These are phyloP conservation scores for Echeneis naucrates DNA, from an alignment of 2,797 vertebrate genomes.

Conservation along the genomic window DNA sequence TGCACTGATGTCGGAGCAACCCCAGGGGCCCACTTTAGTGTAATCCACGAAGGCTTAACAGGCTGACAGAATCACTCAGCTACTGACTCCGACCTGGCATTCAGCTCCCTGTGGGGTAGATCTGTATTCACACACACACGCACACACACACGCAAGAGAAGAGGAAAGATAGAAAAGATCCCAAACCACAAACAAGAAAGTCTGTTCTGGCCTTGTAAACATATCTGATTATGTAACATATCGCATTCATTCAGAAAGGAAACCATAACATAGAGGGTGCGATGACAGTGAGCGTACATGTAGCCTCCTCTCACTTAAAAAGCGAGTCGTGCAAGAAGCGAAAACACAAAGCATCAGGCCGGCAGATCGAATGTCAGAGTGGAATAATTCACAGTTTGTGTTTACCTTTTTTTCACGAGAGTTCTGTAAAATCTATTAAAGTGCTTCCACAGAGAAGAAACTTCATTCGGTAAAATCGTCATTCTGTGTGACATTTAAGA, in stretches of 20 bases:
- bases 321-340: conserved; percentile 31
- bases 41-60: conserved; percentile 75
- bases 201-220: conserved; percentile 68
- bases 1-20: conserved; percentile 61
- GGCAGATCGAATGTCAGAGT: conserved; percentile 41
- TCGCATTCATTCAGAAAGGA: conserved; percentile 34
- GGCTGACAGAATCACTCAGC: conserved; percentile 80
- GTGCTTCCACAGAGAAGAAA: conserved; percentile 46
- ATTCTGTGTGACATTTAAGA: conserved; percentile 51
- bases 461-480: conserved; percentile 44
- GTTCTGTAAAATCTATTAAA: conserved; percentile 63
- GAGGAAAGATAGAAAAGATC: conserved; percentile 56
- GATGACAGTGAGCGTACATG: conserved; percentile 39
- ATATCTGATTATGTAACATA: conserved; percentile 58
- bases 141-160: conserved; percentile 33
- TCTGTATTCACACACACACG: conserved; percentile 37
- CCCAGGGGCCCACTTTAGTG: conserved; percentile 73
- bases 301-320: conserved; percentile 28
- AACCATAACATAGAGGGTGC: conserved; percentile 38
- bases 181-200: conserved; percentile 66
- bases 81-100: conserved; percentile 74
- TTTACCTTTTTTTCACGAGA: conserved; percentile 37
- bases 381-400: conserved; percentile 21
- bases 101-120: conserved; percentile 63
- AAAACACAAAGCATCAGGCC: conserved; percentile 13